A percentile compares a stretch with the other conserved stretches of the same genome.
Evolutionary conservation across 1,140 invertebrate genomes (phyloP).

Genomic region (Calephelis nemesis): DNA sequence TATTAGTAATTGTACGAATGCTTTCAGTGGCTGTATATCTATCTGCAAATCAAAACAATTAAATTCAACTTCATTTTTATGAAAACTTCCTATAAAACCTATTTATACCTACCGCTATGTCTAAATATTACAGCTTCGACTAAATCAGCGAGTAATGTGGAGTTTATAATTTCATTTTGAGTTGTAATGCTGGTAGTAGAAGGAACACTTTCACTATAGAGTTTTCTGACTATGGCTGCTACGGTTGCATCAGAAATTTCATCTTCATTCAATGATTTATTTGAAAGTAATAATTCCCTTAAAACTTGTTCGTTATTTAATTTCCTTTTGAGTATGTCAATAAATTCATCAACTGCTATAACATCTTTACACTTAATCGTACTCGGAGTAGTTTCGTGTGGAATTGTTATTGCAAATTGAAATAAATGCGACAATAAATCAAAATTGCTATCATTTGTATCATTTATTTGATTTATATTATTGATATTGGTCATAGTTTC

Average conservation of each 20-base stretch:
- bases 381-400: conserved; percentile 28
- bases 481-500: background rate
- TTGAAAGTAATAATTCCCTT: conserved; percentile 46
- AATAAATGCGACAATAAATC: conserved; percentile 55
- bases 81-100: conserved; percentile 15
- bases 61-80: background rate
- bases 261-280: conserved; percentile 36
- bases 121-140: conserved; percentile 69
- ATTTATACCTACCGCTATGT: conserved; percentile 44
- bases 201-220: conserved; percentile 57
- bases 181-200: conserved; percentile 41
- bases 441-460: conserved; percentile 31
- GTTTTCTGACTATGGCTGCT: conserved; percentile 52
- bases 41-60: conserved; percentile 41
- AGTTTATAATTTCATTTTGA: conserved; percentile 53
- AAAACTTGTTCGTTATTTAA: conserved; percentile 53
- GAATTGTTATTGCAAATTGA: conserved; percentile 36
- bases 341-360: conserved; percentile 58
- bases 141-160: conserved; percentile 62
- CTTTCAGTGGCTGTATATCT: conserved; percentile 33
- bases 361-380: conserved; percentile 49
- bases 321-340: conserved; percentile 60
- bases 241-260: conserved; percentile 50
- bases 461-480: conserved; percentile 18
- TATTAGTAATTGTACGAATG: conserved; percentile 25